Evolutionary conservation across 2,888 invertebrate species (phyloP).

Genomic region (Lochmaea crataegi): DNA sequence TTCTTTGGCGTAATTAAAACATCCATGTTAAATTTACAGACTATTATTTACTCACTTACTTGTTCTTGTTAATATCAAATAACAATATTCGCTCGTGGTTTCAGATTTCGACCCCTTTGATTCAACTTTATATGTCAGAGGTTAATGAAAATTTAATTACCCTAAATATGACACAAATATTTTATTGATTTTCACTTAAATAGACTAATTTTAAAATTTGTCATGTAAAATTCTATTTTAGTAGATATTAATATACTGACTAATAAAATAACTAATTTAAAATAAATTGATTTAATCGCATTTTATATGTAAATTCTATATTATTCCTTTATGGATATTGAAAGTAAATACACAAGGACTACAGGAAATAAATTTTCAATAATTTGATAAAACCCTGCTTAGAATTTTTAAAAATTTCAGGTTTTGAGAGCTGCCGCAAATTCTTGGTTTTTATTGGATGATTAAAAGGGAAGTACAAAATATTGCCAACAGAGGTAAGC

Average conservation of each 20-base stretch:
- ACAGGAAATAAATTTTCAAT: conserved; percentile 8
- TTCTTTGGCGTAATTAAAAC: neutral
- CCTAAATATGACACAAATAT: too few species aligned
- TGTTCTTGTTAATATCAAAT: neutral
- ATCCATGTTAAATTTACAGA: neutral
- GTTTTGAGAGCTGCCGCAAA: conserved; percentile 10
- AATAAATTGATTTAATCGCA: too few species aligned
- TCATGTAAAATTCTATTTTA: too few species aligned
- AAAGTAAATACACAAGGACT: conserved; percentile 1
- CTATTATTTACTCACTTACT: neutral
- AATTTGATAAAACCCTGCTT: neutral
- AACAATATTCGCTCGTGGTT: too few species aligned
- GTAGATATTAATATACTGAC: too few species aligned
- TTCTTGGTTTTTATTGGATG: conserved; percentile 17
- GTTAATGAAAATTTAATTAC: too few species aligned
- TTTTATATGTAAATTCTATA: neutral
- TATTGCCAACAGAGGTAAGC: conserved; percentile 39
- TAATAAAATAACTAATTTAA: too few species aligned
- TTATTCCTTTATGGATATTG: neutral
- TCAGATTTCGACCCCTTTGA: too few species aligned
- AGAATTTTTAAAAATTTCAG: conserved; percentile 8
- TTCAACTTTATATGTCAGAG: too few species aligned
- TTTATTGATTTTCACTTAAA: too few species aligned
- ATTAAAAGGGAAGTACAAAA: conserved; percentile 31
- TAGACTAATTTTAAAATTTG: too few species aligned